Evolutionary conservation across 2,113 vertebrate genomes (phyloP).

Genomic region (Caranx melampygus): DNA sequence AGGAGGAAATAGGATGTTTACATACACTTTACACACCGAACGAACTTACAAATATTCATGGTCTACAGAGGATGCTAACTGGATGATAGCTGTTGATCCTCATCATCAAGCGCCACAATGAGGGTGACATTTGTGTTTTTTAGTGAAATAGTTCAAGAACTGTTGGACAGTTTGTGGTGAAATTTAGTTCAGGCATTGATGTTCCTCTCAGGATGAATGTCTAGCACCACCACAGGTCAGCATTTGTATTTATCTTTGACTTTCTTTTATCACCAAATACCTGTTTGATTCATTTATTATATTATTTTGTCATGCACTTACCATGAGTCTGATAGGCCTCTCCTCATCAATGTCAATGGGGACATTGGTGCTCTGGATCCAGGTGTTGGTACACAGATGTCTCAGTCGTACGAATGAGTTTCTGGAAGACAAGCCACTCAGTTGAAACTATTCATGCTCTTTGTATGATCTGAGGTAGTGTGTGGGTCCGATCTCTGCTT

Average conservation of each 20-base stretch:
- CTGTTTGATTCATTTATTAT: no score
- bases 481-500: not conserved
- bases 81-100: no score
- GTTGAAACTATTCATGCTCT: not conserved
- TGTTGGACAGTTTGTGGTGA: no score
- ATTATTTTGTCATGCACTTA: conserved; percentile 46
- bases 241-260: no score
- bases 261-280: no score
- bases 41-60: not conserved
- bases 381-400: conserved; percentile 99
- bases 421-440: conserved; percentile 73
- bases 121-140: no score
- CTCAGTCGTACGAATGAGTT: conserved; percentile 96
- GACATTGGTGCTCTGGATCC: conserved; percentile 98
- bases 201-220: no score
- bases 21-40: not conserved
- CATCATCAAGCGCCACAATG: no score
- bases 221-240: no score
- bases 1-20: not conserved
- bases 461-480: not conserved
- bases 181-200: no score
- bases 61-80: no score
- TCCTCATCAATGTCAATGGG: conserved; percentile 97
- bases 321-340: conserved; percentile 97
- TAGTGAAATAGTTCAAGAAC: no score